Evolutionary conservation across 2,113 vertebrate genomes (phyloP).

Genomic region (Daboia siamensis): DNA sequence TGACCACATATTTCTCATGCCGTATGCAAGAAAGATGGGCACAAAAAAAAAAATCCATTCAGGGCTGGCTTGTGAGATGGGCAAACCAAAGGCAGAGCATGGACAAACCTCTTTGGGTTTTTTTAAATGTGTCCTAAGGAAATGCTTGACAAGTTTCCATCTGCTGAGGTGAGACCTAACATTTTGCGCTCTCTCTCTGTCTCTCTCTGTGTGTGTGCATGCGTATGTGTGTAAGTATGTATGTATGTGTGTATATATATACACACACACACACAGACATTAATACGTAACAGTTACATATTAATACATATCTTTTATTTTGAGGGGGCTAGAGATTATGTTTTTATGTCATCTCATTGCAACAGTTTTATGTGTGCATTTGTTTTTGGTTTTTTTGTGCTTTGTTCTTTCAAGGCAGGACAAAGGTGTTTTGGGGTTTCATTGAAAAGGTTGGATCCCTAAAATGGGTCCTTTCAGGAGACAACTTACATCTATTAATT

Average conservation of each 20-base stretch:
- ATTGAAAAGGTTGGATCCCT: background rate
- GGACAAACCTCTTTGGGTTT: background rate
- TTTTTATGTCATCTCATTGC: background rate
- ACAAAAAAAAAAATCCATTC: background rate
- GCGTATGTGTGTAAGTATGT: no score
- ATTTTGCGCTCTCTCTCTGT: background rate
- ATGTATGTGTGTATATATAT: no score
- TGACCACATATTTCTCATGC: background rate
- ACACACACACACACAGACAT: background rate
- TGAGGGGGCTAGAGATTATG: background rate
- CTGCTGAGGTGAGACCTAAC: background rate
- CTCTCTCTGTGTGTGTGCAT: no score
- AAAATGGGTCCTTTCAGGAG: background rate
- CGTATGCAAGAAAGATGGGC: background rate
- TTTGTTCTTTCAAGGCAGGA: slow-evolving; percentile 26
- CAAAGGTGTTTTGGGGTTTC: background rate
- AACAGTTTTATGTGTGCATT: background rate
- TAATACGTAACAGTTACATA: background rate
- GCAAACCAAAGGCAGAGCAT: background rate
- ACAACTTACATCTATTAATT: background rate
- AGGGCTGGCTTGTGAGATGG: background rate
- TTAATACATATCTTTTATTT: background rate
- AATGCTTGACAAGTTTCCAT: background rate
- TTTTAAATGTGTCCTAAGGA: background rate
- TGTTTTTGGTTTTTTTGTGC: background rate